Conservation (phyloP, 1,140 invertebrate species). For the Euura saliciscinereae region DNA sequence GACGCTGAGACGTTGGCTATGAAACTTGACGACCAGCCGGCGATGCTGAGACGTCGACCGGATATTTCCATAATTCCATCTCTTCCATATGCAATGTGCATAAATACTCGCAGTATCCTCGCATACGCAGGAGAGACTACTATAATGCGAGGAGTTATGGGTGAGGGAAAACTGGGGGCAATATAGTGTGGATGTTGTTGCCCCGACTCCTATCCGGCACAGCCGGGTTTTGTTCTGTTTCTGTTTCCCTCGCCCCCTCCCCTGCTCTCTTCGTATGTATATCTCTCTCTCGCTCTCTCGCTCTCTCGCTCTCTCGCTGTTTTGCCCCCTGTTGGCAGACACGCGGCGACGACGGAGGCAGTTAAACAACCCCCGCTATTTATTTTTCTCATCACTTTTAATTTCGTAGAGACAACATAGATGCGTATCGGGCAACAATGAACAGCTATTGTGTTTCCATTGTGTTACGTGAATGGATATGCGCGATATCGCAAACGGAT, state of each 20-base stretch:
- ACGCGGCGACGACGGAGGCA: conserved; percentile 1
- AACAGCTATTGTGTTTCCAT: conserved; percentile 35
- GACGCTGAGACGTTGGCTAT: too few species aligned
- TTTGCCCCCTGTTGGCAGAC: conserved; percentile 10
- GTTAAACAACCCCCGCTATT: conserved; percentile 29
- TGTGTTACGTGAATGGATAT: conserved; percentile 26
- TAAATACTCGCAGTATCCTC: too few species aligned
- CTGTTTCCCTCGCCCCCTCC: not conserved
- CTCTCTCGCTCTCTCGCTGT: conserved; percentile 3
- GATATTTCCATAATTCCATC: too few species aligned
- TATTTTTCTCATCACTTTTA: conserved; percentile 56
- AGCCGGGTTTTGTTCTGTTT: conserved; percentile 1
- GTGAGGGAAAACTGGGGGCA: conserved; percentile 13
- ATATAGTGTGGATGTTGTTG: conserved; percentile 25
- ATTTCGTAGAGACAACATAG: conserved; percentile 51
- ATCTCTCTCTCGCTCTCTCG: not conserved
- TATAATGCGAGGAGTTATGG: too few species aligned
- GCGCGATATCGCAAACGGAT: conserved; percentile 47
- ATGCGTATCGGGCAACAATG: conserved; percentile 41
- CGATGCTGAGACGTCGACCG: too few species aligned
- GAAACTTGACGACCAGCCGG: too few species aligned
- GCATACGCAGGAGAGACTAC: too few species aligned
- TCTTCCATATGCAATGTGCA: too few species aligned
- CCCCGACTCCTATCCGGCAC: conserved; percentile 22
- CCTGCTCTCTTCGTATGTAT: not conserved